Evolutionary conservation across 1,140 invertebrate species (phyloP), one percentile per base, ranked within the genome.

Genomic region (Drosophila subpulchrella): DNA sequence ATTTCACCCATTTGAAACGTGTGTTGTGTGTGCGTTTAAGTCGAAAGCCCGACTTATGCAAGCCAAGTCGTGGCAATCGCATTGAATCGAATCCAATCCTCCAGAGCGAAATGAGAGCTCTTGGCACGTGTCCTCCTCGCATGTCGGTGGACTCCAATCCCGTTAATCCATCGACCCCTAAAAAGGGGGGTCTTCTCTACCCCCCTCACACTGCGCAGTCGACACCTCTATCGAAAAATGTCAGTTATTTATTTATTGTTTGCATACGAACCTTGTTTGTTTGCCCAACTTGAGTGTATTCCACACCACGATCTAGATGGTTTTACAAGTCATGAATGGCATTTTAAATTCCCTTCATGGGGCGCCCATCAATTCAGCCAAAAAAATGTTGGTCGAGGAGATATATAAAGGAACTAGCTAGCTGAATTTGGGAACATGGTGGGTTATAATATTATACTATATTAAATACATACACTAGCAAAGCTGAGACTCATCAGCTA

Each of bases 81-180:
- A 59, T 59, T 11, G 56, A 61, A 61, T 32, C 60, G 60, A 42
- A 63, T 63, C 20, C 62, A 61, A 61, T 61, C 41, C 32, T 15
- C 42, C 6, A 36, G 8, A 15, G 65, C 65, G 47, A 53, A 53
- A 66, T 30, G 46, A 17, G 65, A 68, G 65, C 61, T 68, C 54
- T 42, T 42, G 61, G 61, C 65, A 68, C 65, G 65, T 68, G 65
- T 32, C 65, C 65, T 32, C 30, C 46, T 53, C 65, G 50, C 65
- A 68, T 65, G 63, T 63, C 30, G 58, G 13, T 3, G 10, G n/a
- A 6, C 36, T 66, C 59, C 34, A 63, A 65, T 51, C 38, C 60
- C 60, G 60, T 53, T 68, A 68, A 68, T 68, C 65, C 65, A 68
- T 44, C 60, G 44, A 47, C 60, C 60, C 55, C 60, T 46, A 63